A percentile compares a stretch with the other conserved stretches of the same genome.
Evolutionary conservation across 2,888 invertebrate species (phyloP).

Genomic region (Acheta domesticus): DNA sequence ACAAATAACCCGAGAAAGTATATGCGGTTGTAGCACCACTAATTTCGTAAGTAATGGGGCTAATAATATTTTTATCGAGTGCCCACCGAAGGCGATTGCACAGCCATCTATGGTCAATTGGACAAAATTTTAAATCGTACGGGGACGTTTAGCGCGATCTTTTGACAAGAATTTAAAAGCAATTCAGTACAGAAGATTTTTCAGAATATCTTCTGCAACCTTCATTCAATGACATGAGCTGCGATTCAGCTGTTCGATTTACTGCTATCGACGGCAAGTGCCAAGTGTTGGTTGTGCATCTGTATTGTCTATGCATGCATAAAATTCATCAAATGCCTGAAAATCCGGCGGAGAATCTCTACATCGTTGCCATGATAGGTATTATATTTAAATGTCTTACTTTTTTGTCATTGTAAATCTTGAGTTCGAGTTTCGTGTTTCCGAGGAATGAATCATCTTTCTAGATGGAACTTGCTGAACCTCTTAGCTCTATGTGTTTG

Average conservation of each 20-base stretch:
- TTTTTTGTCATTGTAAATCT: background rate
- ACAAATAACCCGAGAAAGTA: too few relatives aligned
- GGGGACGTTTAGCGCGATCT: too few relatives aligned
- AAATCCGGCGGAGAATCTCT: background rate
- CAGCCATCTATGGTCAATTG: too few relatives aligned
- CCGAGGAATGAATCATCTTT: background rate
- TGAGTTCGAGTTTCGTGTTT: background rate
- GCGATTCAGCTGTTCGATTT: slow-evolving; percentile 18
- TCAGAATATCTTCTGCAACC: too few relatives aligned
- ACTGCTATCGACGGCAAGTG: slow-evolving; percentile 18
- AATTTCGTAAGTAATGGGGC: too few relatives aligned
- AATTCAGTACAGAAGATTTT: too few relatives aligned
- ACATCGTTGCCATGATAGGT: slow-evolving; percentile 7
- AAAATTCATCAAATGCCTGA: background rate
- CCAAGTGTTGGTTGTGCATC: slow-evolving; percentile 9
- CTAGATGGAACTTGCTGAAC: background rate
- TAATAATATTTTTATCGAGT: too few relatives aligned
- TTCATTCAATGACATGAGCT: background rate
- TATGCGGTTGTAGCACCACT: too few relatives aligned
- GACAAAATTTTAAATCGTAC: too few relatives aligned
- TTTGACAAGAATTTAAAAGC: too few relatives aligned
- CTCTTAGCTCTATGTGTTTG: background rate
- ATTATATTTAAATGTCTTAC: background rate
- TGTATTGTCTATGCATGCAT: background rate
- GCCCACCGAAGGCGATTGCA: too few relatives aligned